Evolutionary conservation across 2,113 vertebrate genomes (phyloP).

Genomic region (Sphyrna mokarran): DNA sequence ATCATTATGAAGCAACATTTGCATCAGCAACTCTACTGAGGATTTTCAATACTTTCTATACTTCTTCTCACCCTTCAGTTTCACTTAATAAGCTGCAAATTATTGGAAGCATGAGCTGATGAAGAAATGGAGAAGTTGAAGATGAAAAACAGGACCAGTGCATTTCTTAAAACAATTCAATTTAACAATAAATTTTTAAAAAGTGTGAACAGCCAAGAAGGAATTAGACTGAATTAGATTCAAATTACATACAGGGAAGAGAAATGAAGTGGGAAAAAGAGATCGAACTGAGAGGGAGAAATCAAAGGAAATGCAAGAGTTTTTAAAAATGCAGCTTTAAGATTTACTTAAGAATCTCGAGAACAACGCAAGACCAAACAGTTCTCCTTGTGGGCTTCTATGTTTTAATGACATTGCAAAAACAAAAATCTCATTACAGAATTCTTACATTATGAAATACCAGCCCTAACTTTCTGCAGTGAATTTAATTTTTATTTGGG

Average conservation of each 20-base stretch:
- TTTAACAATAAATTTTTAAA: neutral
- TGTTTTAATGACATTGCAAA: too few relatives aligned
- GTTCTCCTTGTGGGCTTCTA: too few relatives aligned
- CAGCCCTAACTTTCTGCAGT: too few relatives aligned
- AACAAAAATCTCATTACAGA: too few relatives aligned
- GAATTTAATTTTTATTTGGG: neutral
- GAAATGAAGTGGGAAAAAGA: neutral
- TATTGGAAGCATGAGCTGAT: too few relatives aligned
- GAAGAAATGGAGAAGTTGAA: too few relatives aligned
- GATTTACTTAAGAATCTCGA: neutral
- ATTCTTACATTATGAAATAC: too few relatives aligned
- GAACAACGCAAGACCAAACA: neutral
- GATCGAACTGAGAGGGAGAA: neutral
- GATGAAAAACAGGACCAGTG: too few relatives aligned
- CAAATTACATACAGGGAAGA: neutral
- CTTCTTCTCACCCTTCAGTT: neutral
- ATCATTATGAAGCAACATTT: neutral
- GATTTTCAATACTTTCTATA: neutral
- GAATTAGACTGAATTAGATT: neutral
- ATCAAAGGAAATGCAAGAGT: neutral
- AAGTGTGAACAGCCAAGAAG: neutral
- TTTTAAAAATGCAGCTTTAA: neutral
- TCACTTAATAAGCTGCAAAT: neutral
- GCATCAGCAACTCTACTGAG: neutral
- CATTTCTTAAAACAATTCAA: too few relatives aligned